Conservation (phyloP, 1,140 invertebrate genomes). For the Copidosoma floridanum region DNA sequence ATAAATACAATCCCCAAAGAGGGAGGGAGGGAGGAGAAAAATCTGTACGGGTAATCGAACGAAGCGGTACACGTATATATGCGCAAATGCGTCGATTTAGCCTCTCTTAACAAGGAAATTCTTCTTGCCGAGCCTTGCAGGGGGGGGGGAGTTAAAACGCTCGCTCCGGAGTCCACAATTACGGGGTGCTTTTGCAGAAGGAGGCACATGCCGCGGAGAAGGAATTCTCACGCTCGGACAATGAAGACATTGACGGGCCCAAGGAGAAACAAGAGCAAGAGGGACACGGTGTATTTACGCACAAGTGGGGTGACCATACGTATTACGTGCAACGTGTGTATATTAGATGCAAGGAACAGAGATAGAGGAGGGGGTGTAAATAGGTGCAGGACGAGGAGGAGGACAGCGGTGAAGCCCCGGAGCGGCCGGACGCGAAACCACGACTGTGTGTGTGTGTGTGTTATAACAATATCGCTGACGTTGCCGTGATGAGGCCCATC, state of each 20-base stretch:
- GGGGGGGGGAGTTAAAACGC: background rate
- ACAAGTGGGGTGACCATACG: background rate
- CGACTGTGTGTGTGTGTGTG: conserved; percentile 27
- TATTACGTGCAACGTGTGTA: background rate
- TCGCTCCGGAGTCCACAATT: conserved; percentile 16
- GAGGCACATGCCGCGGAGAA: background rate
- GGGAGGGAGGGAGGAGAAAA: too few relatives aligned
- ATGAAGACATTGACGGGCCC: conserved; percentile 25
- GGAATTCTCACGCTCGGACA: conserved; percentile 26
- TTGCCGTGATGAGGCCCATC: too few relatives aligned
- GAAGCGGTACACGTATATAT: too few relatives aligned
- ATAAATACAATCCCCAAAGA: too few relatives aligned
- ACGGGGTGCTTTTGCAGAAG: background rate
- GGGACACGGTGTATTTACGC: background rate
- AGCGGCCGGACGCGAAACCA: conserved; percentile 53
- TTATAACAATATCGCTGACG: conserved; percentile 47
- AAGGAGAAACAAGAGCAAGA: conserved; percentile 1
- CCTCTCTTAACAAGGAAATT: conserved; percentile 1
- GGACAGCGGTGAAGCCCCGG: conserved; percentile 23
- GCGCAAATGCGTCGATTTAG: conserved; percentile 12
- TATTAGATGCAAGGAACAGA: background rate
- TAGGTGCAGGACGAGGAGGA: background rate
- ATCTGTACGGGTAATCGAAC: too few relatives aligned
- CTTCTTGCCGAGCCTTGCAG: too few relatives aligned
- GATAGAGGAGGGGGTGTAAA: background rate